phyloP scores from a whole-genome alignment of 2,113 vertebrate genomes.

The Syrmaticus mikado region DNA sequence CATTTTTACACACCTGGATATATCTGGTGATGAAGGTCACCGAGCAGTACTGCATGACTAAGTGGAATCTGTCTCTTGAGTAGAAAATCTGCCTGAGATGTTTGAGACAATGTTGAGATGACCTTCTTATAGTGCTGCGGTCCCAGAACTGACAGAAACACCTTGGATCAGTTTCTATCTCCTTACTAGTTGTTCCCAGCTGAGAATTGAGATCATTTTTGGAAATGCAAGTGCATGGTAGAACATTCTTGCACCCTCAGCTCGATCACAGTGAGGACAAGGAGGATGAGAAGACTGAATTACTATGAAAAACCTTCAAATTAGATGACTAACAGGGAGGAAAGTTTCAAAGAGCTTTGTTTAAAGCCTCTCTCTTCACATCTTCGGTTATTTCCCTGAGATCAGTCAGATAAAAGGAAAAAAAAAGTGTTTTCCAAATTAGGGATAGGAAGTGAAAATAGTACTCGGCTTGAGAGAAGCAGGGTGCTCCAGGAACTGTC shows the following conservation, averaged over 20 bases:
- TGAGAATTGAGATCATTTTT: not conserved
- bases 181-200: not conserved
- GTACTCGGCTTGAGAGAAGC: not conserved
- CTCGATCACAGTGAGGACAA: not conserved
- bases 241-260: not conserved
- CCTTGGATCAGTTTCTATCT: not conserved
- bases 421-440: not conserved
- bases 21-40: not conserved
- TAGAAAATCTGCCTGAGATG: not conserved
- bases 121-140: not conserved
- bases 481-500: not conserved
- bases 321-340: not conserved
- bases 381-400: not conserved
- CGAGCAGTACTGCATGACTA: not conserved
- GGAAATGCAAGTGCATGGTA: not conserved
- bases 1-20: not conserved
- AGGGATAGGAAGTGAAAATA: not conserved
- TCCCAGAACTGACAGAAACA: not conserved
- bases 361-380: not conserved
- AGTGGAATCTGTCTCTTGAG: not conserved
- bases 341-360: not conserved
- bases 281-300: not conserved
- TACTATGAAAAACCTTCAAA: not conserved
- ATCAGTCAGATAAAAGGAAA: not conserved
- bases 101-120: not conserved